phyloP scores from a whole-genome alignment of 2,797 vertebrate species.

The Morelia viridis region DNA sequence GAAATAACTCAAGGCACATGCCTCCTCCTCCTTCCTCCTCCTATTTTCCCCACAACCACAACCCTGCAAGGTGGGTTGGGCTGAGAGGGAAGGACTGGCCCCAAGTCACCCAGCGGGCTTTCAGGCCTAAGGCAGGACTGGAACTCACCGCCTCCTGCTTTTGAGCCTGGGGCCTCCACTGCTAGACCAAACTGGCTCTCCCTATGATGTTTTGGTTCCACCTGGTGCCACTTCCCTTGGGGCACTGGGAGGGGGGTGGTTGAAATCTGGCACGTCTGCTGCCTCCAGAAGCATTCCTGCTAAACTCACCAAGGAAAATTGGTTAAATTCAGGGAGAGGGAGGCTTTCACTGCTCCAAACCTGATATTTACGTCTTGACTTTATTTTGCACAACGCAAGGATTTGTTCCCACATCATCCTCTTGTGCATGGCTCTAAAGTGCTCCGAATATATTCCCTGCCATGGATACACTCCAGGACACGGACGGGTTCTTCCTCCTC shows the following conservation, averaged over 20 bases:
- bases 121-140: no score
- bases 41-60: no score
- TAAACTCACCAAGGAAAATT: background rate
- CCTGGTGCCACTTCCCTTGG: background rate
- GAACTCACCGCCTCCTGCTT: no score
- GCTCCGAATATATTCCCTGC: background rate
- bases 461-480: background rate
- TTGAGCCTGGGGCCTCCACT: no score
- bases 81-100: no score
- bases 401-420: background rate
- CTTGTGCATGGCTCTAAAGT: background rate
- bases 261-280: background rate
- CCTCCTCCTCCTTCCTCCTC: no score
- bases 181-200: no score
- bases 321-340: background rate
- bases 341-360: background rate
- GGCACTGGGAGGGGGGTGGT: background rate
- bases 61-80: no score
- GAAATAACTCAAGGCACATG: no score
- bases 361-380: no score
- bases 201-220: background rate
- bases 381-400: background rate
- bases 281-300: background rate
- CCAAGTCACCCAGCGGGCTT: no score
- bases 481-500: background rate